Percentiles rank a stretch among this genome's conserved stretches.
phyloP scores from a whole-genome alignment of 2,797 vertebrate species.

The Acestrorhynchus altus region DNA sequence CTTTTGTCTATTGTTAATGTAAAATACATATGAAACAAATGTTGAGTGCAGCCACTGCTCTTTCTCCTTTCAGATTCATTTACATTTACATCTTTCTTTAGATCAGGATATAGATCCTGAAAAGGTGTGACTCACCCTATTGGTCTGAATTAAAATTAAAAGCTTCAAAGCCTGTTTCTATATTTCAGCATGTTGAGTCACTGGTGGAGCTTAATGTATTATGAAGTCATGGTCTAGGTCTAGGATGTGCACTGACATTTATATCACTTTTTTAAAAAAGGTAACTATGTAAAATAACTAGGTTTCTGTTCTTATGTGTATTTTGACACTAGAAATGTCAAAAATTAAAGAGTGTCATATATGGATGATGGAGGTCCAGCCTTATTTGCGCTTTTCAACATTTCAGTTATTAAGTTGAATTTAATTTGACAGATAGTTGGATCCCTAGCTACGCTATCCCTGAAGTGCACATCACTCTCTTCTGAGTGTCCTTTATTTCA shows the following conservation, averaged over 20 bases:
- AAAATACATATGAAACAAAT: not conserved
- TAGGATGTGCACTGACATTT: constrained; percentile 40
- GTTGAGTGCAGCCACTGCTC: not conserved
- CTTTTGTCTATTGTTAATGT: not conserved
- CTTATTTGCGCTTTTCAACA: too few species aligned
- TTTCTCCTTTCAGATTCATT: not conserved
- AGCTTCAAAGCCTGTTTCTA: constrained; percentile 61
- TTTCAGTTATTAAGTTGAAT: too few species aligned
- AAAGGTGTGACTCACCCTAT: constrained; percentile 61
- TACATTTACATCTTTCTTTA: not conserved
- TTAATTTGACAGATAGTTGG: too few species aligned
- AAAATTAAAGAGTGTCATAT: too few species aligned
- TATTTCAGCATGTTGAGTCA: constrained; percentile 23
- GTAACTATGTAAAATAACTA: too few species aligned
- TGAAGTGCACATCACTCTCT: too few species aligned
- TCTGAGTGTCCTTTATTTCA: too few species aligned
- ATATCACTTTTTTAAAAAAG: constrained; percentile 39
- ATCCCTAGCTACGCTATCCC: too few species aligned
- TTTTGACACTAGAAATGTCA: too few species aligned
- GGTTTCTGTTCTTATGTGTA: too few species aligned
- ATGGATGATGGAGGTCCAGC: too few species aligned
- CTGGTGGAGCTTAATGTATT: constrained; percentile 30
- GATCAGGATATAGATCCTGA: constrained; percentile 74
- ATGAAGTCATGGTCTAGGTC: not conserved
- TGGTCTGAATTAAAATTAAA: constrained; percentile 43